phyloP scores from a whole-genome alignment of 2,797 vertebrate species.

The Girardinus metallicus region DNA sequence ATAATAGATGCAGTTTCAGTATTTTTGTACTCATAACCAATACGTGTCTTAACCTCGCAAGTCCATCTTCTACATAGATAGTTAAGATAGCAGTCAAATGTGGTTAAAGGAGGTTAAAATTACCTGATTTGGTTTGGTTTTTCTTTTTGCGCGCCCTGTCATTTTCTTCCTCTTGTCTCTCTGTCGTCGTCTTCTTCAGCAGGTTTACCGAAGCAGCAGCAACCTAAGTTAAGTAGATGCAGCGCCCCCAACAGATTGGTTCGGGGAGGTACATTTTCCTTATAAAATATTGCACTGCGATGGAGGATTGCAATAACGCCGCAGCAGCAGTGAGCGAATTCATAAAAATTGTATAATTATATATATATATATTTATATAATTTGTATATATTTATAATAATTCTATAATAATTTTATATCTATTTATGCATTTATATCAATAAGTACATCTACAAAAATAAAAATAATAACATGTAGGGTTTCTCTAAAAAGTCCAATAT shows the following conservation, averaged over 20 bases:
- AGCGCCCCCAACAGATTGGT: constrained; percentile 21
- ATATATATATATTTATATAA: not conserved
- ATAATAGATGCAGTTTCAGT: not conserved
- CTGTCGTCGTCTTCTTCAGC: constrained; percentile 56
- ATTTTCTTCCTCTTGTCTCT: constrained; percentile 74
- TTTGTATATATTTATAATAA: no score
- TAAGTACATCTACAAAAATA: no score
- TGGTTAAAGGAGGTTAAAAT: not conserved
- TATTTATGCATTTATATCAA: no score
- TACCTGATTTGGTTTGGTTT: constrained; percentile 78
- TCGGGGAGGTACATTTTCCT: not conserved
- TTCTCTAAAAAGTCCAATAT: no score
- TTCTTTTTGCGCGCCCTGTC: constrained; percentile 87
- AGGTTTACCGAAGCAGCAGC: accelerated
- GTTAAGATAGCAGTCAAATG: not conserved
- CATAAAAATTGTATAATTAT: not conserved
- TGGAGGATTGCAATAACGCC: not conserved
- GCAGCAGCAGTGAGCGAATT: not conserved
- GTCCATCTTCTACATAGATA: not conserved
- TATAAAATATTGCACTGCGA: not conserved
- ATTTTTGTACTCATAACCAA: not conserved
- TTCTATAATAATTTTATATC: no score
- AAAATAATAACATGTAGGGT: no score
- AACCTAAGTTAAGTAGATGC: not conserved
- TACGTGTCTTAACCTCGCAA: accelerated